Evolutionary conservation across 2,888 invertebrate genomes (phyloP), one percentile per base, ranked within the genome.

Genomic region (Pedicia rivosa): DNA sequence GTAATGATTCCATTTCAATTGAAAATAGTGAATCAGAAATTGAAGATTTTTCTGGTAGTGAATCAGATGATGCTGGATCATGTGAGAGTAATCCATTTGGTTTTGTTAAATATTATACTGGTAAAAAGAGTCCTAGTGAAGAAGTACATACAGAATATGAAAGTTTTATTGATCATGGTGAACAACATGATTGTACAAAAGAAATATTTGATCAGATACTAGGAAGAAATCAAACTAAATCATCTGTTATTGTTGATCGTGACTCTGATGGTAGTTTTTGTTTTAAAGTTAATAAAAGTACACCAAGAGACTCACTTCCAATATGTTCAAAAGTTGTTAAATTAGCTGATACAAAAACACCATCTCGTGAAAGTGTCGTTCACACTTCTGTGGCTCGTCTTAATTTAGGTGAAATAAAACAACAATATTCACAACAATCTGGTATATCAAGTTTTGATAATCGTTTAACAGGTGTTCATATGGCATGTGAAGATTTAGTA

Each of bases 401-500:
- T 10, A 56, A 66, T 42, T 46, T 67, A 13, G 50, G 50, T 17
- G 44, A 48, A 25, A 44, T 52, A 5, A 46, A 46, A 13, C 56
- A 58, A 49, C 71, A 73, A 57, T 67, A 67, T 55, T 77, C 77
- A 42, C 70, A 73, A 54, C 66, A 65, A 44, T 67, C 68, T 13
- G 70, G 70, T 47, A 65, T 67, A 48, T 70, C 70, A 31, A 69
- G 70, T 46, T 70, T 70, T 47, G 67, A 67, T 47, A 64, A 60
- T 15, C 61, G 67, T 19, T 54, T 68, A 5, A 54, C 60, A 2
- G 67, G 63, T 36, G 61, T 62, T 13, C 72, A 71, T 45, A 66
- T 69, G 58, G 75, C 74, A 8, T 78, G 74, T 51, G 78, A 78
- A 55, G 71, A 79, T 63, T 59, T 79, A 43, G 66, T 70, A 9